Percentiles rank a stretch among this genome's conserved stretches.
These are phyloP conservation scores for Tamandua tetradactyla DNA, from an alignment of 2,797 vertebrate species.

Conservation along the genomic window DNA sequence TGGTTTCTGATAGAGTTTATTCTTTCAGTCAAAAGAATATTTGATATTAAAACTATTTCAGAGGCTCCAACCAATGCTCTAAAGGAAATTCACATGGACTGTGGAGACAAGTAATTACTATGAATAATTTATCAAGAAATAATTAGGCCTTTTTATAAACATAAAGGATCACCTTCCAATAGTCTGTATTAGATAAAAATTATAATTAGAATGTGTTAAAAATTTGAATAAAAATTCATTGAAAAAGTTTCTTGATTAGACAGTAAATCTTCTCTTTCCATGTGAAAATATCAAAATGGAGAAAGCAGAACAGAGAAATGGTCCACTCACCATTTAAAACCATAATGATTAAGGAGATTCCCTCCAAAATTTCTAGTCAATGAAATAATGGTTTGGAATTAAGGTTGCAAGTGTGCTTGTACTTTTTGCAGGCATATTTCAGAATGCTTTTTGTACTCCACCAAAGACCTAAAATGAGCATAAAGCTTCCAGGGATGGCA, in stretches of 20 bases:
- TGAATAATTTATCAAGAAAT: not conserved
- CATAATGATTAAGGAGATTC: conserved; percentile 87
- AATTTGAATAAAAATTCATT: not conserved
- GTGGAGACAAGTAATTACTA: not conserved
- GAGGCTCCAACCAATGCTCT: conserved; percentile 16
- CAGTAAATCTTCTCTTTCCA: conserved; percentile 31
- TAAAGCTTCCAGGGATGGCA: conserved; percentile 92
- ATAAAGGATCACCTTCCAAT: not conserved
- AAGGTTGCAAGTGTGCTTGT: conserved; percentile 89
- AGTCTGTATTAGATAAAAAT: conserved; percentile 31
- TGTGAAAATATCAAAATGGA: not conserved
- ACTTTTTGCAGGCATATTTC: conserved; percentile 90
- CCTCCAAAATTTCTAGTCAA: conserved; percentile 92
- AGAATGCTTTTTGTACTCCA: conserved; percentile 92
- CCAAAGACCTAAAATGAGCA: conserved; percentile 92
- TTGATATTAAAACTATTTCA: conserved; percentile 10
- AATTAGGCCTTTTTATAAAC: not conserved
- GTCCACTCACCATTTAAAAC: conserved; percentile 89
- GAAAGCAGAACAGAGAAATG: conserved; percentile 29
- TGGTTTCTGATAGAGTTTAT: not conserved
- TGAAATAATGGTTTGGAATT: conserved; percentile 90
- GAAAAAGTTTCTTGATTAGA: conserved; percentile 24
- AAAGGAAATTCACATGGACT: conserved; percentile 33
- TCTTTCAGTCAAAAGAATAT: not conserved
- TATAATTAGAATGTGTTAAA: not conserved